phyloP scores from a whole-genome alignment of 1,140 invertebrate species.

The Neuroterus valhalla region DNA sequence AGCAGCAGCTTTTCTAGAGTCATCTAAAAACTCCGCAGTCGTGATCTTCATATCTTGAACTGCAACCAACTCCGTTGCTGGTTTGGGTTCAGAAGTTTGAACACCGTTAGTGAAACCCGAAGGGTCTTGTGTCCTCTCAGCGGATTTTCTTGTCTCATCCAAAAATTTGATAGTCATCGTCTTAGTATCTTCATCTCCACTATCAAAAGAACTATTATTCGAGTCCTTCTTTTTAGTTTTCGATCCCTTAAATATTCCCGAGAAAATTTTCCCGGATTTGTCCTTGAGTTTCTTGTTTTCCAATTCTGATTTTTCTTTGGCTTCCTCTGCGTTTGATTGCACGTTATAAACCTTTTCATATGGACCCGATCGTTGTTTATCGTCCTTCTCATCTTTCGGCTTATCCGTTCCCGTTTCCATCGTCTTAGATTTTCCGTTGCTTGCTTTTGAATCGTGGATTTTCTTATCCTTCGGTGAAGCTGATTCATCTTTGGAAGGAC shows the following conservation, averaged over 20 bases:
- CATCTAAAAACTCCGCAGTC: conserved; percentile 53
- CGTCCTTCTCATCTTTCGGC: conserved; percentile 17
- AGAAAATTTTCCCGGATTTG: conserved; percentile 64
- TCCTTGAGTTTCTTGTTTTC: conserved; percentile 68
- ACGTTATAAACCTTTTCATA: conserved; percentile 64
- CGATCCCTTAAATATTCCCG: conserved; percentile 68
- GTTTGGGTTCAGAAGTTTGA: background rate
- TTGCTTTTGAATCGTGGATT: conserved; percentile 56
- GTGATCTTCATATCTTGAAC: conserved; percentile 37
- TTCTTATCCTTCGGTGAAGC: conserved; percentile 63
- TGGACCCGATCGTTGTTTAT: conserved; percentile 38
- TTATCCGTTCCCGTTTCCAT: conserved; percentile 30
- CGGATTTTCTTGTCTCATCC: conserved; percentile 56
- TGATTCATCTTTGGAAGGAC: conserved; percentile 55
- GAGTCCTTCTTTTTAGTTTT: conserved; percentile 69
- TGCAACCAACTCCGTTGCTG: conserved; percentile 4
- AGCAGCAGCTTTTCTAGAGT: conserved; percentile 48
- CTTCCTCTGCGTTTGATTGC: conserved; percentile 48
- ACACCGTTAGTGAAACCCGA: background rate
- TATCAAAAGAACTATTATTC: conserved; percentile 66
- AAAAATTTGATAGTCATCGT: conserved; percentile 56
- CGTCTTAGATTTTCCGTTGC: conserved; percentile 31
- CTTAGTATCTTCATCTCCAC: conserved; percentile 65
- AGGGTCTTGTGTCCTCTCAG: conserved; percentile 26
- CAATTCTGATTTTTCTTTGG: conserved; percentile 58